Evolutionary conservation across 2,797 vertebrate species (phyloP), one percentile per base, ranked within the genome.

Genomic region (Aldrovandia affinis): DNA sequence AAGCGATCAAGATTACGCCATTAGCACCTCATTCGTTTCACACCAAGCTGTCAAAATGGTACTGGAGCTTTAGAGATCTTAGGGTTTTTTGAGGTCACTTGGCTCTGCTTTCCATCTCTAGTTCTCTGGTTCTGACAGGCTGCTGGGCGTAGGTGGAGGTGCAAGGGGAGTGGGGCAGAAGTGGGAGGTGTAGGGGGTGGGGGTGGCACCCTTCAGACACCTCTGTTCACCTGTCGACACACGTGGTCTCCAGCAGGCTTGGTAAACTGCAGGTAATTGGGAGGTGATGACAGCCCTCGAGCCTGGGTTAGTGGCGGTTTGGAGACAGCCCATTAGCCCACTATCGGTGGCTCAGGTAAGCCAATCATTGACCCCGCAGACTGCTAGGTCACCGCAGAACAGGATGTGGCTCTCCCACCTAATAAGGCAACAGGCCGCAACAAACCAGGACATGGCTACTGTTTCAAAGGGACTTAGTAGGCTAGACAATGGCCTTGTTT

Each of bases 241-340:
- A 83, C 92, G 85, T 93, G 89, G 88, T 96, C 94, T 95, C 91
- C 89, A 5, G 90, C 92, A 93, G 93, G 92, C 86, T 80, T 93
- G 93, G 94, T 93, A 96, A 94, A 94, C 92, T 89, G 86, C 86
- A 88, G 88, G 88, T 97, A 96, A 96, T 96, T 95, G 95, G 92
- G 88, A 95, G 83, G 93, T 86, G 95, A 94, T 94, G 96, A 97
- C 93, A 94, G 93, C 93, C 89, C 88, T 88, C 90, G 85, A 85
- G 82, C 91, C 86, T 89, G 91, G 92, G 93, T 95, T 94, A 90
- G 89, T 91, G 88, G 88, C 89, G 86, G 89, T 92, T 90, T 92
- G 88, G 93, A 93, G 92, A 93, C 87, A 90, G 88, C 88, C 93
- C 10, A 70, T 65, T 68, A 52, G 36, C 25, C 75, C 33, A 3